A percentile compares a stretch with the other conserved stretches of the same genome.
Evolutionary conservation across 1,140 invertebrate genomes (phyloP).

Genomic region (Andrena cerasifolii): DNA sequence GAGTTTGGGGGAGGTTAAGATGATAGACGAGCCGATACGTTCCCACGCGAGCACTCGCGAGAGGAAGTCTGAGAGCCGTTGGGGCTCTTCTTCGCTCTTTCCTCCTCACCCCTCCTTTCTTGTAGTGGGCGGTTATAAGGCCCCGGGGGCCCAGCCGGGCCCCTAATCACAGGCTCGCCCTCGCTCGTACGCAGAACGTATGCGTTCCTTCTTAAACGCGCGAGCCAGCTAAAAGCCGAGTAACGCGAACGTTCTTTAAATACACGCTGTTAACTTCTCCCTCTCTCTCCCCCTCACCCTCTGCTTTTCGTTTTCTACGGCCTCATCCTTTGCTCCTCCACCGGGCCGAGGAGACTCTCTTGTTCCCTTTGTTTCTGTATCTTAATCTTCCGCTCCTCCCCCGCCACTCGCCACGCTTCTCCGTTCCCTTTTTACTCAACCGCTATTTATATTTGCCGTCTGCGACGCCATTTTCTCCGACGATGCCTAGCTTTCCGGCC

Average conservation of each 20-base stretch:
- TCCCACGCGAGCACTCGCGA: constrained; percentile 74
- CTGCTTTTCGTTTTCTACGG: not conserved
- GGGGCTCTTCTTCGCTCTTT: constrained; percentile 31
- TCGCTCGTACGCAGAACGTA: constrained; percentile 61
- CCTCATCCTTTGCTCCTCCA: not conserved
- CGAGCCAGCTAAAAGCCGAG: constrained; percentile 62
- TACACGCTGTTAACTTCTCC: constrained; percentile 57
- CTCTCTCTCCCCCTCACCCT: not conserved
- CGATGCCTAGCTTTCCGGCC: not conserved
- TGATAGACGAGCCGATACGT: constrained; percentile 80
- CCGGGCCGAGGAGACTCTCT: too few relatives aligned
- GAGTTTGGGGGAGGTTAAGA: constrained; percentile 67
- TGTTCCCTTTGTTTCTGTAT: constrained; percentile 6
- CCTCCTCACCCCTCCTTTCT: constrained; percentile 58
- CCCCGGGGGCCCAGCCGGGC: constrained; percentile 65
- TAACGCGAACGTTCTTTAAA: constrained; percentile 68
- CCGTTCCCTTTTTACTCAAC: not conserved
- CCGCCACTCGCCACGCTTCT: too few relatives aligned
- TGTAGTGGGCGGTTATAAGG: constrained; percentile 78
- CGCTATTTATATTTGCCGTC: not conserved
- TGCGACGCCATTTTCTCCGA: not conserved
- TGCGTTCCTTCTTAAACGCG: constrained; percentile 64
- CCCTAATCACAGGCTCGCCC: constrained; percentile 80
- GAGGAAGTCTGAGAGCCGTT: constrained; percentile 42
- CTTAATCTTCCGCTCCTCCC: not conserved